Evolutionary conservation across 1,140 invertebrate species (phyloP), one percentile per base, ranked within the genome.

Genomic region (Papilio polyxenes): DNA sequence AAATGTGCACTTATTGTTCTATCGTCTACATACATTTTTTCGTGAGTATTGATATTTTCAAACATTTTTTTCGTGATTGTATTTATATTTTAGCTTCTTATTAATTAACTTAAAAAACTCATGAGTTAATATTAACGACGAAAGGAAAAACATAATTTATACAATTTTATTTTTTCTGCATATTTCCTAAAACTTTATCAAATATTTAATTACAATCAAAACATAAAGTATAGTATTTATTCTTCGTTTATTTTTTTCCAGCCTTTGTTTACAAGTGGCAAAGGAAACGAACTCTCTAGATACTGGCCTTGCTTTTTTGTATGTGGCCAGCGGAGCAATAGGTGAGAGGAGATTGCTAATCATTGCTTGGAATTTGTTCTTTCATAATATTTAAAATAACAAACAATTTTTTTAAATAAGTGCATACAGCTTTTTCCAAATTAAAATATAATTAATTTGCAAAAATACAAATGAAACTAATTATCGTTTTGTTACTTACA

Each of bases 281-380:
- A 90, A 91, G 90, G 91, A 92, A 84, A 89, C 90, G 77, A 91
- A 89, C 83, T 92, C 89, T 84, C 88, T 93, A 81, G 89, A 92
- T 82, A 89, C 87, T 90, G 92, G 92, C 87, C 89, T 94, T 90
- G 90, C 89, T 85, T 90, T 92, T 84, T 90, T 94, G 86, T 92
- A 91, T 85, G 84, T 90, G 85, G 90, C 87, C 87, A 93, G 93
- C 85, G 93, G 90, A 87, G 87, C 85, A 89, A 90, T 94, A 84
- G 92, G 93, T 94, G 84, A 93, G 91, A 88, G 87, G 85, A 86
- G 83, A 83, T 80, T 82, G 40, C 56, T 53, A 65, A 44, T 31
- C 40, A 44, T 40, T 37, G 51, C 53, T 40, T 82, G 6, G 37
- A 78, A 69, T 77, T 79, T 23, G 17, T 59, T 15, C 15, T 2